Base-by-base conservation (phyloP, 2,113 vertebrate species). In the Ochotona curzoniae region DNA sequence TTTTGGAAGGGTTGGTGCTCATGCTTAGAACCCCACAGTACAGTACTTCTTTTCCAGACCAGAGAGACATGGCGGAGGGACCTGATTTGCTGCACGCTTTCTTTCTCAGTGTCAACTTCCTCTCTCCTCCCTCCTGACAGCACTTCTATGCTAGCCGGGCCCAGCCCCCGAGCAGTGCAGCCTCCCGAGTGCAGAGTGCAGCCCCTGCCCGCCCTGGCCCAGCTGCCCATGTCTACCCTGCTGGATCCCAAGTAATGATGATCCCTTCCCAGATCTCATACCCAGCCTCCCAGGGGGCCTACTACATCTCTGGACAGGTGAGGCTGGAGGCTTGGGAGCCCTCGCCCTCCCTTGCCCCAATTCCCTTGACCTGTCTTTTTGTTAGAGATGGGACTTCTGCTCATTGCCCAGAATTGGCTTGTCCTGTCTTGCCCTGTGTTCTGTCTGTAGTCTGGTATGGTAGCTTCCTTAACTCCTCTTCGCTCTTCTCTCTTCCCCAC, bases 241-340 rank as follows among this genome's bases (percentile, higher is more conserved):
- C 99, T 6, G 98, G 99, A 97, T 99, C 99, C 97, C 99, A 99
- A 97, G 99, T 99, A 98, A 99, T 99, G 99, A 99, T 99, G 99
- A 99, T 99, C 97, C 99, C 99, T 80, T 98, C 99, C 93, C 99
- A 99, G 97, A 98, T 99, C 95, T 98, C 99, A 94, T 99, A 99
- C 96, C 96, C 98, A 95, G 98, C 98, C 97, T 99, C 99, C 89
- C 99, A 99, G 97, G 99, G 98, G 96, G 98, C 99, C 93, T 99
- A 99, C 98, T 99, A 99, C 97, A 99, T 99, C 98, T 98, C 98
- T 0, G 98, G 98, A 98, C 99, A 99, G 99, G 99, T 99, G 98
- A 98, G 98, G 94, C 85, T 85, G 89, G 90, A 89, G 66, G 64
- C 83, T 89, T 93, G 83, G 86, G 89, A 93, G 63, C 63, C 32